Evolutionary conservation across 1,140 invertebrate species (phyloP), one percentile per base, ranked within the genome.

Genomic region (Diuraphis noxia): DNA sequence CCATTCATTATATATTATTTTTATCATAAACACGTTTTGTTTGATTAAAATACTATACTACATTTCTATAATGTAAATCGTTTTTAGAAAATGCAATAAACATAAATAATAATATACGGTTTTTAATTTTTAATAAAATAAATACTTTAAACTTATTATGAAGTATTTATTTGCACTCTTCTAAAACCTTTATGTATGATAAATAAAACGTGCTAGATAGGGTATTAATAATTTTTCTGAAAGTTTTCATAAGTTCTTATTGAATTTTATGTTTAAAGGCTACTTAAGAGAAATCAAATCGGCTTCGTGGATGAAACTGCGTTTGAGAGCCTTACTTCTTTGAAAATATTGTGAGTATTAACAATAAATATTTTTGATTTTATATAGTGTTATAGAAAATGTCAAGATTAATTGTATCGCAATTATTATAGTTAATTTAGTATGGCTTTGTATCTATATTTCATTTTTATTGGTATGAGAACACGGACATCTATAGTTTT

Each of bases 311-410:
- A 96, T 92, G 95, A 95, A 91, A 94, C 95, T 77, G 96, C 96
- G 41, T 96, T 97, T 93, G 93, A 94, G 91, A 96, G 96, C 94
- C 94, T 96, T 92, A 95, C 95, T 92, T 95, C 95, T 92, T 94
- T 97, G 92, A 94, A 94, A 94, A 94, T 96, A 92, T 93, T 97
- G 96, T 97, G 95, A 96, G 96, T 96, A 95, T 82, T 82, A 23
- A 23, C 9, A 3, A 81, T 38, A 21, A 81, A 79, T 79, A 38
- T 79, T 38, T 36, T 72, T 72, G 19, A 72, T 72, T 72, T 17
- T 81, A 82, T 81, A 82, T 41, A 17, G 40, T 81, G 9, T 81
- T 38, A 40, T 81, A 38, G 10, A 77, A 30, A 17, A 41, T 82
- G 30, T 72, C 5, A 10, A n/a, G 56, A 72, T 72, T 72, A 72